Evolutionary conservation across 2,888 invertebrate species (phyloP), one percentile per base, ranked within the genome.

Genomic region (Chydorus sphaericus): DNA sequence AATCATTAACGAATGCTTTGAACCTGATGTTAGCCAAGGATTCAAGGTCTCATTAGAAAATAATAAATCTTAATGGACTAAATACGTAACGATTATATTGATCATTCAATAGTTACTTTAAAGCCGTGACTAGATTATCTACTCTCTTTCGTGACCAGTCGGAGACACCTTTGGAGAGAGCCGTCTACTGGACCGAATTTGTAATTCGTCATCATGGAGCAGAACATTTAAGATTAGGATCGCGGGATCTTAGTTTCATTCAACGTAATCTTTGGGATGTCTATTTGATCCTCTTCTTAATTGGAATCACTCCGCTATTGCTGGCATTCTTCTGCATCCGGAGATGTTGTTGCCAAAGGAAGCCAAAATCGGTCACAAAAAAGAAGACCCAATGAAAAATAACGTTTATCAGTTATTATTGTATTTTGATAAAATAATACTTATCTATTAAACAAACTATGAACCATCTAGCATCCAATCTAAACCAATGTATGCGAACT

Each of bases 121-220:
- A 54, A 54, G 28, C 29, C 16, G 44, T 20, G 6, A 14, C 20
- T 18, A 18, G 54, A 33, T 20, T 54, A 5, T 48, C 44, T 10
- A 20, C 18, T 7, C 14, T 48, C 16, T 37, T 54, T 11, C 44
- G 61, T 8, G 62, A 62, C 26, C 58, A 58, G 29, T 58, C 60
- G 0, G 55, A 59, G 36, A 44, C 51, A 6, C 59, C 63, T 3
- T 52, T 63, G 16, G 60, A 62, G 11, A 51, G 58, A n/a, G 63
- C 62, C 4, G 39, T 62, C 14, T 62, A 58, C 23, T 62, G 61
- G 61, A 56, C 58, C 2, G 61, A 62, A 23, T 62, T 60, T 31
- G 60, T 62, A 2, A 57, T 62, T 14, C 29, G 59, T 11, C 57
- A 36, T 7, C 30, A 36, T 7, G 53, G 16, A 20, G 38, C 23